Evolutionary conservation across 2,797 vertebrate genomes (phyloP).

Genomic region (Sternotherus odoratus): DNA sequence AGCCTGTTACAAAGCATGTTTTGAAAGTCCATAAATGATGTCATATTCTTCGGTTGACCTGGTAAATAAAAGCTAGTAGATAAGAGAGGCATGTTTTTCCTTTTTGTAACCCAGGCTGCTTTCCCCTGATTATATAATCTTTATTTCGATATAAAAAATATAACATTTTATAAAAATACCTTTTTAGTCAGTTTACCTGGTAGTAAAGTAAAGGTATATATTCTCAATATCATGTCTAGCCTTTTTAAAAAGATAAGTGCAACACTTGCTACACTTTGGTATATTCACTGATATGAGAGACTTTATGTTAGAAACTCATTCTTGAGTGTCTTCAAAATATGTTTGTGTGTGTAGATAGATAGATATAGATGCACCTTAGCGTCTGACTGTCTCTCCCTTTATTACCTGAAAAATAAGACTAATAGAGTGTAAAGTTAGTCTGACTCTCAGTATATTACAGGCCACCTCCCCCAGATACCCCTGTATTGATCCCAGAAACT

Average conservation of each 20-base stretch:
- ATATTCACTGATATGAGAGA: background rate
- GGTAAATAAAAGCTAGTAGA: background rate
- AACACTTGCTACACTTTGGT: background rate
- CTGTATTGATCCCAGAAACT: background rate
- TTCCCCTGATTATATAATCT: conserved; percentile 36
- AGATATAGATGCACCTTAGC: background rate
- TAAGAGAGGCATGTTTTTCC: background rate
- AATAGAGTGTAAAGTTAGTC: background rate
- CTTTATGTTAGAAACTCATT: background rate
- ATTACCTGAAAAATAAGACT: conserved; percentile 12
- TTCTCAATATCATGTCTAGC: conserved; percentile 2
- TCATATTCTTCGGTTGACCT: background rate
- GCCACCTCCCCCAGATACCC: background rate
- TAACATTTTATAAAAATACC: conserved; percentile 38
- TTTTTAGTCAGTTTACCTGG: background rate
- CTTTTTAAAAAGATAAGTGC: conserved; percentile 10
- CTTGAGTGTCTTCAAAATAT: background rate
- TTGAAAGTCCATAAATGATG: conserved; percentile 46
- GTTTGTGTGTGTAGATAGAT: too few relatives aligned
- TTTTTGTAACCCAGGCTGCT: background rate
- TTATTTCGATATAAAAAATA: conserved; percentile 30
- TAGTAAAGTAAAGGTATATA: conserved; percentile 16
- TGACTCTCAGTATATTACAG: background rate
- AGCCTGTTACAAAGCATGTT: conserved; percentile 8
- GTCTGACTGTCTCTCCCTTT: background rate